phyloP scores from a whole-genome alignment of 2,888 invertebrate genomes.

The Bellardia bayeri region DNA sequence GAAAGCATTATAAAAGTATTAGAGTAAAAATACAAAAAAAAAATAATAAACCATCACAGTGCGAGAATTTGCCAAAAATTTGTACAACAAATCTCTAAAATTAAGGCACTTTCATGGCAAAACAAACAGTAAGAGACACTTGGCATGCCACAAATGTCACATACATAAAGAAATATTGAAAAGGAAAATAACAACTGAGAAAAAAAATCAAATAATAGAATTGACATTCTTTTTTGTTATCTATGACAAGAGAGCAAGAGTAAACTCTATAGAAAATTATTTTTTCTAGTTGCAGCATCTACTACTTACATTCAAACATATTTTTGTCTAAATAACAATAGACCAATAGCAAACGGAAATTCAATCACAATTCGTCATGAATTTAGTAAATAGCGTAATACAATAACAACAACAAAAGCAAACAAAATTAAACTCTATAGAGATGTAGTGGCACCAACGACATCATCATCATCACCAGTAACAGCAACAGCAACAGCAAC shows the following conservation, averaged over 20 bases:
- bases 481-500: not conserved
- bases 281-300: slow-evolving; percentile 16
- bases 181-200: not conserved
- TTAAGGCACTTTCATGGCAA: slow-evolving; percentile 79
- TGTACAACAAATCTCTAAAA: slow-evolving; percentile 80
- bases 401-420: slow-evolving; percentile 24
- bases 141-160: slow-evolving; percentile 70
- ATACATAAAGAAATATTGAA: not conserved
- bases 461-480: not conserved
- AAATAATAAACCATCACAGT: not conserved
- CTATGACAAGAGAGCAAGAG: slow-evolving; percentile 30
- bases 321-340: slow-evolving; percentile 45
- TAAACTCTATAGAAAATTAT: slow-evolving; percentile 49
- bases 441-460: slow-evolving; percentile 28
- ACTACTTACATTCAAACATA: not conserved
- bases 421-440: slow-evolving; percentile 31
- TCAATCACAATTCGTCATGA: slow-evolving; percentile 78
- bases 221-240: slow-evolving; percentile 51
- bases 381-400: slow-evolving; percentile 72
- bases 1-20: slow-evolving; percentile 61
- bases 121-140: slow-evolving; percentile 68
- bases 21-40: slow-evolving; percentile 7
- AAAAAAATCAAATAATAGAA: slow-evolving; percentile 54
- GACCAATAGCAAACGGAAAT: slow-evolving; percentile 75
- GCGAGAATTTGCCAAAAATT: slow-evolving; percentile 79